Percentiles rank a stretch among this genome's conserved stretches.
These are phyloP conservation scores for Acropternis orthonyx DNA, from an alignment of 2,797 vertebrate genomes.

Conservation along the genomic window DNA sequence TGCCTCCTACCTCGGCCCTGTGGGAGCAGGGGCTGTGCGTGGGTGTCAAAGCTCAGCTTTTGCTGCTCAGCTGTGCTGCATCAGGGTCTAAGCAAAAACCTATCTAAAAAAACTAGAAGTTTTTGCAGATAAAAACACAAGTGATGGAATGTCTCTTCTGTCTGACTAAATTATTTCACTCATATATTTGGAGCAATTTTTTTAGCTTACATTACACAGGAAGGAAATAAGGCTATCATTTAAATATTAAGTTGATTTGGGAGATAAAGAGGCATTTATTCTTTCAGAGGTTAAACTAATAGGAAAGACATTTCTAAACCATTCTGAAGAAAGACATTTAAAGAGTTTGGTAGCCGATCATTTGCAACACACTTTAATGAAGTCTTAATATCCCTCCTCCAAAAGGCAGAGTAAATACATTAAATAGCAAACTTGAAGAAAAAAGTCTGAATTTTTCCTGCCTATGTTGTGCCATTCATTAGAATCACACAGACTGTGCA, in stretches of 20 bases:
- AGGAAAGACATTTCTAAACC: background rate
- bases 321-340: background rate
- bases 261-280: background rate
- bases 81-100: background rate
- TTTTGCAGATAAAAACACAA: background rate
- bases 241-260: background rate
- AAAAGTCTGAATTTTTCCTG: background rate
- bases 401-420: background rate
- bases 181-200: background rate
- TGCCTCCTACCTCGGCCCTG: background rate
- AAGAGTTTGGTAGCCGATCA: background rate
- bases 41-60: background rate
- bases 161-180: background rate
- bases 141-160: background rate
- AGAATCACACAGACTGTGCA: background rate
- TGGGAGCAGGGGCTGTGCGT: rapidly evolving
- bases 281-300: background rate
- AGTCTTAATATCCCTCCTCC: background rate
- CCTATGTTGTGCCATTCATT: background rate
- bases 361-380: background rate
- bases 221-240: slow-evolving; percentile 7
- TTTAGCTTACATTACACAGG: background rate
- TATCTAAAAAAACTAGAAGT: background rate
- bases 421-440: background rate
- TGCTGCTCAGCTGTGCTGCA: background rate